Evolutionary conservation across 2,888 invertebrate species (phyloP), one percentile per base, ranked within the genome.

Genomic region (Calameuta idolon): DNA sequence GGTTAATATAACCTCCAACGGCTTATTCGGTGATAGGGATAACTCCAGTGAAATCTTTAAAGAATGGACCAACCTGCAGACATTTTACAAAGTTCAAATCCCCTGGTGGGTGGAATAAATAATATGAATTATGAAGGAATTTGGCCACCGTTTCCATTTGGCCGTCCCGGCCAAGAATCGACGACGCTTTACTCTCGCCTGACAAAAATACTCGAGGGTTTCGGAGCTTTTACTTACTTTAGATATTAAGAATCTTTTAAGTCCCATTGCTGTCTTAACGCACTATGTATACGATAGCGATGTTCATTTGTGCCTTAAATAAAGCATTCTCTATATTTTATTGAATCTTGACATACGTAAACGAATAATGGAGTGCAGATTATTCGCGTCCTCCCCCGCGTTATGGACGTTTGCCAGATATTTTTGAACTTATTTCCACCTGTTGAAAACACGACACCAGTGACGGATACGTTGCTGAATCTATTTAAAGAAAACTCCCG

Each of bases 1-100:
- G 83, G 33, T 23, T 55, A 55, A 55, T 23, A 23, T 23, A 23
- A 55, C 33, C n/a, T 69, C 34, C 34, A 73, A 74, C n/a, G 34
- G 30, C 11, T 71, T 30, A 33, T 9, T 34, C 31, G 68, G 37
- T 31, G 23, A 75, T 11, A 30, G 55, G 33, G n/a, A n/a, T 40
- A 75, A 75, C 23, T 75, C 30, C 35, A 55, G 23, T 55, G 9
- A 55, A 55, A 55, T 55, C 23, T 23, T 23, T 23, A 23, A 55
- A 23, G 55, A 55, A 55, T 55, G 55, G 55, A 15, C 55, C 23
- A 55, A 55, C 2, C 9, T 23, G 23, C 23, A 55, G 23, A 23
- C 23, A 55, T 55, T 55, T 55, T 55, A 23, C 23, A 55, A 55
- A 55, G 55, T 55, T 55, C 55, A 55, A 55, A 55, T 55, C 55